Base-by-base conservation (phyloP, 2,888 invertebrate genomes). In the Syritta pipiens region DNA sequence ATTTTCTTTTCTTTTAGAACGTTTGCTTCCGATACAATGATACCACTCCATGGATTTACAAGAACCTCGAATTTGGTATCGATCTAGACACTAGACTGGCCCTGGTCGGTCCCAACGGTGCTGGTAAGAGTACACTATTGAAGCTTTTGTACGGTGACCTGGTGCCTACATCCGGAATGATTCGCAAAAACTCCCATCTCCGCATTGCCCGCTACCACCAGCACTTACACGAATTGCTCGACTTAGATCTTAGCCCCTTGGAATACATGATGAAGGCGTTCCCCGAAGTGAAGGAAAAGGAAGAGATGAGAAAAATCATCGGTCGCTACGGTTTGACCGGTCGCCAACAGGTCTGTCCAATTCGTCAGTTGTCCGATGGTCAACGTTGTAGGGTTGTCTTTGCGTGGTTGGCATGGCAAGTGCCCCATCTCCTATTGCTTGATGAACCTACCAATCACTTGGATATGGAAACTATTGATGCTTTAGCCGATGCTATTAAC, bases 231-330 rank as follows among this genome's bases (percentile, higher is more conserved):
- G 99, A 99, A 89, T 91, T 98, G 75, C 90, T 99, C 19, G 98
- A 99, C 89, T 90, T 99, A 86, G 97, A 98, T 86, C 90, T 96
- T 83, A 96, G 98, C 17, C 98, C 99, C 6, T 90, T 99, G 37
- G 99, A 99, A 84, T 99, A 98, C 89, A 99, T 99, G 99, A 94
- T 99, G 95, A 94, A 93, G 85, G 93, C 94, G 84, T 99, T 97
- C 89, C 99, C 99, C 0, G 97, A 96, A 7, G 95, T 99, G 4
- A 97, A 98, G 84, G 99, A 99, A 89, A 93, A 95, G 22, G 99
- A 99, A 89, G 99, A 98, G 89, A 99, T 99, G 99, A 91, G 99
- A 69, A 98, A 97, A 90, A 99, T 99, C 83, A 97, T 99, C 84
- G 99, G 99, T 0, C 93, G 99, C 67, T 99, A 98, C 87, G 99